phyloP scores from a whole-genome alignment of 2,888 invertebrate species.

The Callosobruchus maculatus region DNA sequence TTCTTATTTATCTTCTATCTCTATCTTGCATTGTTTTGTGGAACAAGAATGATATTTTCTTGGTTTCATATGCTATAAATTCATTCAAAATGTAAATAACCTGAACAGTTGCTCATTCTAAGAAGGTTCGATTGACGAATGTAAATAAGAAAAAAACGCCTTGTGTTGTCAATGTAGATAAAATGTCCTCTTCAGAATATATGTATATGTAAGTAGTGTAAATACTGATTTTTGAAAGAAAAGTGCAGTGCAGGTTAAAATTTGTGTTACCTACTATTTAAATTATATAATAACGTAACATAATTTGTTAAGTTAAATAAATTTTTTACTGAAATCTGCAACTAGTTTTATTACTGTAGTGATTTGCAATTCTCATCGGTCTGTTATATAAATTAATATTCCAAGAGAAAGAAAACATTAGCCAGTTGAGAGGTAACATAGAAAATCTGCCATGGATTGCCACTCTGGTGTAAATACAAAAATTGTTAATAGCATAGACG shows the following conservation, averaged over 20 bases:
- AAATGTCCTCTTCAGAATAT: conserved; percentile 12
- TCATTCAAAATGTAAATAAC: conserved; percentile 30
- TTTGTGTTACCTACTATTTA: conserved; percentile 17
- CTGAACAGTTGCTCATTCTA: conserved; percentile 41
- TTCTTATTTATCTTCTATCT: conserved; percentile 2
- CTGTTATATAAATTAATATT: too few species aligned
- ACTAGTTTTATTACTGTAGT: neutral
- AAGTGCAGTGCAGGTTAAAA: conserved; percentile 22
- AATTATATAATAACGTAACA: neutral
- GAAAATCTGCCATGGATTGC: too few species aligned
- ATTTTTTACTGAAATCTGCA: neutral
- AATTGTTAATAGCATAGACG: too few species aligned
- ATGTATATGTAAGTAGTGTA: conserved; percentile 30
- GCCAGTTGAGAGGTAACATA: too few species aligned
- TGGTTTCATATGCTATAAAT: neutral
- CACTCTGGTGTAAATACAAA: too few species aligned
- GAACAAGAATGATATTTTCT: neutral
- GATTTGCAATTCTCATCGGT: too few species aligned
- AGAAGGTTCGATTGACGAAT: neutral
- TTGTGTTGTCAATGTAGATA: conserved; percentile 16
- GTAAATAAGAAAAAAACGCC: neutral
- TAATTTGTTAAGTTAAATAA: neutral
- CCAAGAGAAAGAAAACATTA: too few species aligned
- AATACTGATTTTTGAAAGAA: conserved; percentile 14
- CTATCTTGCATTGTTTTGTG: conserved; percentile 4